Conservation (phyloP, 2,888 invertebrate species). For the Hirtodrosophila duncani region DNA sequence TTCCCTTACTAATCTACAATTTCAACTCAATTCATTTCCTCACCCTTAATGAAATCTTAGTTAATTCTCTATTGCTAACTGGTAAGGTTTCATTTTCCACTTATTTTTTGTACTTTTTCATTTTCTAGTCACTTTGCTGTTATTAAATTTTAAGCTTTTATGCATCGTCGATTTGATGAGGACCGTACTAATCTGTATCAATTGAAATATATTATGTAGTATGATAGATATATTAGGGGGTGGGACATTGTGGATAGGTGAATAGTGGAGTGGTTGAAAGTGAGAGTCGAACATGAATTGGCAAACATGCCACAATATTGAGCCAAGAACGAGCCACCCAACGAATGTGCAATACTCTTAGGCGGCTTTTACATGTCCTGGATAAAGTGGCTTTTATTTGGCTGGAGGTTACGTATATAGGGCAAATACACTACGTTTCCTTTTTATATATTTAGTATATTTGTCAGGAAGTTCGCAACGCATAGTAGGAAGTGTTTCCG, state of each 20-base stretch:
- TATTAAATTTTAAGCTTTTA: constrained; percentile 64
- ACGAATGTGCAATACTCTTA: too few species aligned
- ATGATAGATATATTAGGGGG: constrained; percentile 2
- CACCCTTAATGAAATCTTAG: constrained; percentile 3
- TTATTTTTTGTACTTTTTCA: constrained; percentile 9
- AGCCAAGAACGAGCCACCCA: too few species aligned
- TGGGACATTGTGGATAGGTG: constrained; percentile 21
- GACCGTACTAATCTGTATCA: constrained; percentile 63
- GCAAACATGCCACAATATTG: too few species aligned
- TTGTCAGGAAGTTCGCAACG: too few species aligned
- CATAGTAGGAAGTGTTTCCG: too few species aligned
- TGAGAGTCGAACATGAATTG: too few species aligned
- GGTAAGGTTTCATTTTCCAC: constrained; percentile 38
- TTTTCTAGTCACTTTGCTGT: constrained; percentile 45
- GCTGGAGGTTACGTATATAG: too few species aligned
- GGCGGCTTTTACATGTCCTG: too few species aligned
- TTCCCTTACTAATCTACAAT: constrained; percentile 38
- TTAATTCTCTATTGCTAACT: constrained; percentile 25
- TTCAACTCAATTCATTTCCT: background rate
- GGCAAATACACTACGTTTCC: too few species aligned
- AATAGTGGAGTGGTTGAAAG: background rate
- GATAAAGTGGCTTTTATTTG: too few species aligned
- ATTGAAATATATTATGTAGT: constrained; percentile 55
- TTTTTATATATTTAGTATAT: too few species aligned
- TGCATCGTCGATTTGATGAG: constrained; percentile 55